These are phyloP conservation scores for Coregonus ussuriensis DNA, from an alignment of 2,797 vertebrate species.

Conservation along the genomic window DNA sequence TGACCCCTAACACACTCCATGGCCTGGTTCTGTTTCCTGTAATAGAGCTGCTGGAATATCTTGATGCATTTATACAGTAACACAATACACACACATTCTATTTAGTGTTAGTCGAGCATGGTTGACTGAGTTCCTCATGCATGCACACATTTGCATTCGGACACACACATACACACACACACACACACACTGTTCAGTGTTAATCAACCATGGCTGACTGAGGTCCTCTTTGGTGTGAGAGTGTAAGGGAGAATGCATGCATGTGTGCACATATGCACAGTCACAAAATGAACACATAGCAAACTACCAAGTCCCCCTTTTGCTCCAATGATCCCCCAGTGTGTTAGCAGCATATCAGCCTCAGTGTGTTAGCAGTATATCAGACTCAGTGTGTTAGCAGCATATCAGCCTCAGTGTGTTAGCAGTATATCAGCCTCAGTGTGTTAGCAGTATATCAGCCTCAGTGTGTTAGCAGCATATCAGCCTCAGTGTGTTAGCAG, in stretches of 20 bases:
- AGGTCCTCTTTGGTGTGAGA: not conserved
- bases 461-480: too few species aligned
- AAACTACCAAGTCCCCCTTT: not conserved
- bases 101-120: too few species aligned
- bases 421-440: too few species aligned
- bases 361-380: too few species aligned
- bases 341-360: too few species aligned
- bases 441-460: too few species aligned
- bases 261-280: not conserved
- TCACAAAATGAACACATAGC: not conserved
- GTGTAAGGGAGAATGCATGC: not conserved
- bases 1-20: conserved; percentile 9
- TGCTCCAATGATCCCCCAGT: not conserved
- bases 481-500: too few species aligned
- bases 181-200: not conserved
- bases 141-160: conserved; percentile 9
- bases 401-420: too few species aligned
- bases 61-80: not conserved
- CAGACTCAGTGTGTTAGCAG: too few species aligned
- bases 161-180: not conserved
- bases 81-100: not conserved
- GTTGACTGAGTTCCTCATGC: not conserved
- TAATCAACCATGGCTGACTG: not conserved
- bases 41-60: not conserved
- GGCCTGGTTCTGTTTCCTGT: not conserved